Percentiles rank a stretch among this genome's conserved stretches.
These are phyloP conservation scores for Lasioglossum morio DNA, from an alignment of 2,888 invertebrate species.

Conservation along the genomic window DNA sequence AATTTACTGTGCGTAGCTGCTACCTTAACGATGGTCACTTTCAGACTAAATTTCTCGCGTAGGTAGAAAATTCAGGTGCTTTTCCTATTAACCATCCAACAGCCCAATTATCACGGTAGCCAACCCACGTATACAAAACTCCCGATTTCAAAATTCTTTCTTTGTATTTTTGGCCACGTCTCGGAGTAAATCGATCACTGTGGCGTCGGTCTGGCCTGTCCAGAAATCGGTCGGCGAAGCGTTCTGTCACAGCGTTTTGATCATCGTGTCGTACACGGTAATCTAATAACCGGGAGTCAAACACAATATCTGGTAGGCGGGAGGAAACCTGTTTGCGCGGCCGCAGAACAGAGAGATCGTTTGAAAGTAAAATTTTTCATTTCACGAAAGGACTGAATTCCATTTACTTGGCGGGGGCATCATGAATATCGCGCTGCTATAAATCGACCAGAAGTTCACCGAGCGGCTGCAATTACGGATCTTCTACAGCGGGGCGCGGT, in stretches of 20 bases:
- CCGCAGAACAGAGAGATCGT: conserved; percentile 21
- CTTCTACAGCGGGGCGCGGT: conserved; percentile 40
- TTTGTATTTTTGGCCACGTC: too few species aligned
- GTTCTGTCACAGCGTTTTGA: background rate
- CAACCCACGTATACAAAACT: too few species aligned
- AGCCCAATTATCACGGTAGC: too few species aligned
- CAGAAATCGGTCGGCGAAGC: background rate
- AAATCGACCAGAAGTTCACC: conserved; percentile 63
- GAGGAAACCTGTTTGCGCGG: conserved; percentile 15
- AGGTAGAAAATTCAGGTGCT: too few species aligned
- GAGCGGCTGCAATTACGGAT: conserved; percentile 68
- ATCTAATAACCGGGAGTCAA: conserved; percentile 31
- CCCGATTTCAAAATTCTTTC: too few species aligned
- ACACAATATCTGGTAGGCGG: conserved; percentile 7
- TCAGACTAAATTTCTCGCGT: too few species aligned
- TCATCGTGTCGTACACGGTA: conserved; percentile 26
- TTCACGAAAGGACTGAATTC: conserved; percentile 26
- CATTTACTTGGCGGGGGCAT: conserved; percentile 61
- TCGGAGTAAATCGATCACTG: too few species aligned
- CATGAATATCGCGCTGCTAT: conserved; percentile 64
- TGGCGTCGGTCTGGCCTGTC: background rate
- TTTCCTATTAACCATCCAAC: too few species aligned
- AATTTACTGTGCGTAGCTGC: too few species aligned
- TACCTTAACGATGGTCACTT: too few species aligned
- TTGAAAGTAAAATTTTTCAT: conserved; percentile 52